Evolutionary conservation across 1,140 invertebrate species (phyloP), one percentile per base, ranked within the genome.

Genomic region (Zophobas morio): DNA sequence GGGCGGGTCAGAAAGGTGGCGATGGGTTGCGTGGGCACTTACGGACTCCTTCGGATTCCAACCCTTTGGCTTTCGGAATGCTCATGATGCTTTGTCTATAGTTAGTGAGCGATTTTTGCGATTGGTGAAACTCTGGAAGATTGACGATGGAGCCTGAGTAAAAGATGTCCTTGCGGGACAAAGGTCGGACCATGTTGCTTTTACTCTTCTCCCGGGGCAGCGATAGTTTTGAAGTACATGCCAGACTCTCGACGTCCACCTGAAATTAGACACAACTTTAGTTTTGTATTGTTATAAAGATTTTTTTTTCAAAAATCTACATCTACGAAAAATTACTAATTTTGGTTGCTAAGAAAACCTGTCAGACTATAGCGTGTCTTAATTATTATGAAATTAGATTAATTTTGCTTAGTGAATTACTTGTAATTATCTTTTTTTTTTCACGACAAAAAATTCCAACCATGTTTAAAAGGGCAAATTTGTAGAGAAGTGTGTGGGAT

Each of bases 141-240:
- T 98, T 95, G 37, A 94, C 89, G 3, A 99, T 93, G 36, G 96
- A 97, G 35, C 98, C 98, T 6, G 97, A 96, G 88, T 99, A 99
- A 88, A 99, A 99, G 80, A 99, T 98, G 87, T 99, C 98, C 87
- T 98, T 98, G 53, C 97, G 90, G 2, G 97, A 98, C 86, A 99
- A 87, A 1, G 98, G 98, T 20, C 97, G 91, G 20, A 98, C 93
- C 87, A 98, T 94, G 75, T 91, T 86, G 2, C 90, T 87, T 77
- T 91, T 87, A 2, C 90, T 87, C 8, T 89, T 89, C 82, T 93
- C 92, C 74, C 89, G 88, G 2, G 88, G 85, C 0, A 88, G 84
- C 1, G 88, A 89, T 51, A 88, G 54, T 79, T 89, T 89, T 34
- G 88, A 89, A n/a, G 87, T 79, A 57, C 84, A 82, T 34, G 78